Evolutionary conservation across 2,113 vertebrate genomes (phyloP), one percentile per base, ranked within the genome.

Genomic region (Psettodes erumei): DNA sequence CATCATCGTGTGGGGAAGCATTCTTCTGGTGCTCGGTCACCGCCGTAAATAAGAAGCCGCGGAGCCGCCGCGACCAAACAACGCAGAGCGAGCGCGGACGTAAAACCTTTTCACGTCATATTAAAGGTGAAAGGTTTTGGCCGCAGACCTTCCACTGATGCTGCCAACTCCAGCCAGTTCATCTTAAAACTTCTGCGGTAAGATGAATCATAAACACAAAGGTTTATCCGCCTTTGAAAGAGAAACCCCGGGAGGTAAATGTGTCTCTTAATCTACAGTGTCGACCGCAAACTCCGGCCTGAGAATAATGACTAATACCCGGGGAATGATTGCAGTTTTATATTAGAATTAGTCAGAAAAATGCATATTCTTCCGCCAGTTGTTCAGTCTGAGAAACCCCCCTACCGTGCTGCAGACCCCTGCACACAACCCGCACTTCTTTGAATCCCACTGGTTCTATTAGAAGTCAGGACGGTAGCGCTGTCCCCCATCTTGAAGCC

Each of bases 401-500:
- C 77, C 63, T 19, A 23, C 62, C 45, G 58, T 33, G 47, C 51
- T 9, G 4, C 61, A 30, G 42, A 47, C n/a, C 19, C 45, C 43
- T 3, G 4, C 60, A 43, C 27, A 27, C 54, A 67, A 80, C 70
- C 27, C 47, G 21, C 67, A 63, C 37, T 61, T 71, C 64, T 81
- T 78, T 71, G 62, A 86, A 81, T 84, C 77, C 54, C 71, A 40
- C 61, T 40, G 53, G 77, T 76, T 88, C 83, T 60, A 86, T 92
- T 89, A 88, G 79, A 83, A 81, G 83, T 76, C 63, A 43, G 79
- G 75, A 91, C 84, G 79, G 90, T 90, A 93, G 89, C 82, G n/a
- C 72, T 74, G 84, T 83, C 70, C 55, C 61, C 85, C 91, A 91
- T 93, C 86, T 93, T 93, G 91, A 91, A 93, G 77, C 84, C 83